Conservation (phyloP, 2,888 invertebrate species). For the Ctena decussata region DNA sequence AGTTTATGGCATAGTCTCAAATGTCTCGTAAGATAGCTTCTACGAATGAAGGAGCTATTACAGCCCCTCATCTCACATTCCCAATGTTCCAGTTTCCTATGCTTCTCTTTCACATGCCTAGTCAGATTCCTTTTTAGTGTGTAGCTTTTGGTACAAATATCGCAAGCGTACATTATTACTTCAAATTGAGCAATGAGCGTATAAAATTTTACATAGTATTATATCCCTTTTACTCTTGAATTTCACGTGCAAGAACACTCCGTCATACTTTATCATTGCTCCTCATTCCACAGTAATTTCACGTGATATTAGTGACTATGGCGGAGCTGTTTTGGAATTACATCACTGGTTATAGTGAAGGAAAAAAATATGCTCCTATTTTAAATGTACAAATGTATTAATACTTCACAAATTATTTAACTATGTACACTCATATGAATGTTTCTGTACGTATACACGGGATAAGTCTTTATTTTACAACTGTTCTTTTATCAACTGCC, state of each 20-base stretch:
- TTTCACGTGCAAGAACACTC: background rate
- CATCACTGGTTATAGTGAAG: background rate
- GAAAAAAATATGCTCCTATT: too few relatives aligned
- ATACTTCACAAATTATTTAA: background rate
- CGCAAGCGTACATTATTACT: background rate
- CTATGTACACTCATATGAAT: background rate
- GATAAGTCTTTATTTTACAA: too few relatives aligned
- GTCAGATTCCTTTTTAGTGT: background rate
- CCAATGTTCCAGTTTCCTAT: background rate
- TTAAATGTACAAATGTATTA: too few relatives aligned
- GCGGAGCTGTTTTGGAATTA: background rate
- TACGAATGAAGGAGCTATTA: background rate
- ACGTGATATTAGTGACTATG: background rate
- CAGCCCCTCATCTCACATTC: background rate
- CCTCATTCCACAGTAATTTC: background rate
- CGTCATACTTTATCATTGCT: background rate
- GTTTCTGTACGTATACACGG: background rate
- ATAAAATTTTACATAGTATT: too few relatives aligned
- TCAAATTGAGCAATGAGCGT: background rate
- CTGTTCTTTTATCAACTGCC: too few relatives aligned
- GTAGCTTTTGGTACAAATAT: background rate
- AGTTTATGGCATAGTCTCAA: background rate
- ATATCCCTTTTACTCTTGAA: too few relatives aligned
- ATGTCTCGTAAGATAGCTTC: background rate
- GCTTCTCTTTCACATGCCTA: background rate